Evolutionary conservation across 2,888 invertebrate genomes (phyloP), one percentile per base, ranked within the genome.

Genomic region (Drosophila atroscutellata): DNA sequence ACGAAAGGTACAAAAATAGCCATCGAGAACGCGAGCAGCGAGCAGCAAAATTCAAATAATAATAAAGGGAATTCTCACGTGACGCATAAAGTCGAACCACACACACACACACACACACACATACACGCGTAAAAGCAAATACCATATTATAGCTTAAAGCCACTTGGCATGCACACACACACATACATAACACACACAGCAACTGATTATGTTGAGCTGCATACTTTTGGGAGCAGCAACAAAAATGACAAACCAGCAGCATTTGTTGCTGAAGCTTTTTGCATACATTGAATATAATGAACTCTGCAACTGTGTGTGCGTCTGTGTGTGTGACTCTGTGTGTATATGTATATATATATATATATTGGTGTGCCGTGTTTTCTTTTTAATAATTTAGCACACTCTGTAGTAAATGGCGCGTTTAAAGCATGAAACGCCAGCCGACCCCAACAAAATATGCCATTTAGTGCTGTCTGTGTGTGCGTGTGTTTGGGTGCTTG

Each of bases 11-110:
- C 34, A 30, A 28, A 57, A 54, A 57, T 63, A 49, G 60, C 30
- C 69, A n/a, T 39, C 42, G 57, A 57, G 18, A 45, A 45, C 45
- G 28, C 26, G 18, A 52, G 13, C 52, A 60, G 54, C 49, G 34
- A 55, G 13, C 54, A 18, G 49, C 62, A 24, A 52, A 79, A 86
- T 56, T 74, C 79, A 89, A 89, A 89, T 86, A 86, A 86, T 89
- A 90, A 90, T 90, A 86, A 90, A 82, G 77, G 74, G 80, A 86
- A 87, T 82, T 88, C 86, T 86, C 86, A 87, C 86, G 86, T 87
- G 90, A 87, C 90, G 82, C 89, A 88, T 86, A 86, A 88, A 81
- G 72, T 54, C 59, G 52, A 67, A 72, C 58, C 61, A 69, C 60
- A 66, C 51, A 58, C 34, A 60, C 11, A 7, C n/a, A 39, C 42